Evolutionary conservation across 2,888 invertebrate genomes (phyloP).

Genomic region (Mayetiola destructor): DNA sequence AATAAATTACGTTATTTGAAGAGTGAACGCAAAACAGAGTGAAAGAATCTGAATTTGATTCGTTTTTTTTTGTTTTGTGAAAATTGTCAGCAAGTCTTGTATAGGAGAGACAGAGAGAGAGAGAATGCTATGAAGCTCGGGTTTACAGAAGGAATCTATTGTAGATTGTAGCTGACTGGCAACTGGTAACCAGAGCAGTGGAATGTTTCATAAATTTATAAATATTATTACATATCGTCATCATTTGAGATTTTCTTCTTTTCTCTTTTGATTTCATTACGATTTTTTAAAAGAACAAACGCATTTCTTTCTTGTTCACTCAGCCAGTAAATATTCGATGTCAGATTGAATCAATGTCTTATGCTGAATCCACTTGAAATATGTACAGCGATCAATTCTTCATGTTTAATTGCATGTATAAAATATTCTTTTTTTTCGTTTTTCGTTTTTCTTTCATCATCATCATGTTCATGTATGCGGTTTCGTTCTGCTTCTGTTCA

Average conservation of each 20-base stretch:
- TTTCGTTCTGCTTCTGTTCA: background rate
- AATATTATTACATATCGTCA: too few species aligned
- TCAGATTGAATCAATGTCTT: background rate
- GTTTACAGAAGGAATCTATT: too few species aligned
- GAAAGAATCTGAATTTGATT: too few species aligned
- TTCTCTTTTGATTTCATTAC: background rate
- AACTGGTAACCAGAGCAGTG: too few species aligned
- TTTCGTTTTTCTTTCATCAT: background rate
- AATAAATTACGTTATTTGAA: conserved; percentile 12
- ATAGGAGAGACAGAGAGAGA: too few species aligned
- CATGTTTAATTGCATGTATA: conserved; percentile 5
- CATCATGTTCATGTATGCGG: conserved; percentile 4
- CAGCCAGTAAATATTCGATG: background rate
- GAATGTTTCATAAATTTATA: too few species aligned
- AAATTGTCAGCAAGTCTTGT: too few species aligned
- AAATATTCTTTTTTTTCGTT: background rate
- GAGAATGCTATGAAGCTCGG: too few species aligned
- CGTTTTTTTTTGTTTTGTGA: too few species aligned
- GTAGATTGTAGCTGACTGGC: too few species aligned
- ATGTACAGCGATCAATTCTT: too few species aligned
- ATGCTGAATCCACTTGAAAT: too few species aligned
- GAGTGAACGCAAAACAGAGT: conserved; percentile 3
- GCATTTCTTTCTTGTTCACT: background rate
- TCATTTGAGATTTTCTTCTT: background rate
- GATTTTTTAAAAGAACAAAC: background rate